Evolutionary conservation across 2,888 invertebrate genomes (phyloP).

Genomic region (Metopia argyrocephala): DNA sequence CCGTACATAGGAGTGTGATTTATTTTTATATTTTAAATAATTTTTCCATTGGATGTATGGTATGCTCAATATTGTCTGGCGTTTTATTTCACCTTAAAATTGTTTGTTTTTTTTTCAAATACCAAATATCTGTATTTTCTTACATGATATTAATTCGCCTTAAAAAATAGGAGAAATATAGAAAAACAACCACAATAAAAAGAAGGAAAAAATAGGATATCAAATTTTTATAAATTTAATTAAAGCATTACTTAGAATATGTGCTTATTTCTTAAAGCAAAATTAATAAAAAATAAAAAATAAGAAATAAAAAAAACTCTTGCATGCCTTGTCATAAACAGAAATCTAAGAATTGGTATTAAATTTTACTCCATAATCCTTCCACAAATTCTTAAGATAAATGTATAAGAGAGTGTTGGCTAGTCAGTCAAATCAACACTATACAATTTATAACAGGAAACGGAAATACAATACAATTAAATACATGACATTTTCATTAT

Average conservation of each 20-base stretch:
- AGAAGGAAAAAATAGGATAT: not conserved
- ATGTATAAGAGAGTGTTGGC: not conserved
- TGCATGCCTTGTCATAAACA: not conserved
- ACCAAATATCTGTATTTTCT: no score
- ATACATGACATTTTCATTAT: constrained; percentile 32
- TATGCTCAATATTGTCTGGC: no score
- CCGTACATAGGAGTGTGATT: no score
- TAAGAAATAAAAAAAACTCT: not conserved
- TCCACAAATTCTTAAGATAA: not conserved
- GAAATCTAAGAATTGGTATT: not conserved
- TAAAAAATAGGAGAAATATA: not conserved
- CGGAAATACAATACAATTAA: constrained; percentile 46
- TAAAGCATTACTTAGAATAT: not conserved
- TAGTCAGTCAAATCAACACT: not conserved
- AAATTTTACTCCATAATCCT: not conserved
- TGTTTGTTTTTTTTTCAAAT: no score
- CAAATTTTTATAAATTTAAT: not conserved
- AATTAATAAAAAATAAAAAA: not conserved
- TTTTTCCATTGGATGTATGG: no score
- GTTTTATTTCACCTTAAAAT: no score
- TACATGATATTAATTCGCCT: no score
- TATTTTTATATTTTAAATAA: no score
- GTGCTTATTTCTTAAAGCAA: not conserved
- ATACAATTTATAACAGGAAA: constrained; percentile 35
- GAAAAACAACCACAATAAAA: not conserved